Conservation (phyloP, 2,113 vertebrate species). For the Lates calcarifer region DNA sequence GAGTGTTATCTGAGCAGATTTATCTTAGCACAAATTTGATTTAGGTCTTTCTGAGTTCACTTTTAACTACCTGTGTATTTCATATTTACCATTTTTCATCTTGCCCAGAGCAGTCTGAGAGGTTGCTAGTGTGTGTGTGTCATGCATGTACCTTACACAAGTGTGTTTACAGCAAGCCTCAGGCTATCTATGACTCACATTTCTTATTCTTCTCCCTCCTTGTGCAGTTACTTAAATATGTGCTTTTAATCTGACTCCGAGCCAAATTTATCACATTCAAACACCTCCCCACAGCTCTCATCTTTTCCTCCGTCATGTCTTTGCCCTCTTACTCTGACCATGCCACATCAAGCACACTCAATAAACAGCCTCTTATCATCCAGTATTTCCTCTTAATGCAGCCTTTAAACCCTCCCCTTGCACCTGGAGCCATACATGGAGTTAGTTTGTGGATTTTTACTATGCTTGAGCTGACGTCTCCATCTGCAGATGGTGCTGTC, state of each 20-base stretch:
- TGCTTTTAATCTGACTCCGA: constrained; percentile 30
- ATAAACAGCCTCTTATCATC: constrained; percentile 1
- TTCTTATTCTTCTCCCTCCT: neutral
- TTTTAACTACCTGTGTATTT: constrained; percentile 40
- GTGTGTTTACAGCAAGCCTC: constrained; percentile 31
- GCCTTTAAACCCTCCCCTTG: constrained; percentile 12
- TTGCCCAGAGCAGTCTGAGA: constrained; percentile 1
- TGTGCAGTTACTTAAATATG: constrained; percentile 3
- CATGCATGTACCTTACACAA: constrained; percentile 3
- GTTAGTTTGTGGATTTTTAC: neutral
- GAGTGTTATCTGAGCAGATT: constrained; percentile 14
- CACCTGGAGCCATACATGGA: neutral
- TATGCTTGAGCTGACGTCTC: constrained; percentile 1
- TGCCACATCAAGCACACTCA: constrained; percentile 2
- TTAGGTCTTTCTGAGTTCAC: constrained; percentile 10
- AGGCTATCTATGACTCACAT: constrained; percentile 43
- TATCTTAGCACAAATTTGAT: constrained; percentile 17
- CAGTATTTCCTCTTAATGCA: neutral
- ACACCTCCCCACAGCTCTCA: neutral
- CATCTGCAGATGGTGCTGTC: neutral
- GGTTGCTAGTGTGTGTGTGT: constrained; percentile 17
- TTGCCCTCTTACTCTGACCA: neutral
- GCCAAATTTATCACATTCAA: constrained; percentile 13
- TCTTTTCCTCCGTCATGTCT: neutral
- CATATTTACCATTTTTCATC: constrained; percentile 1